Evolutionary conservation across 2,888 invertebrate genomes (phyloP), one percentile per base, ranked within the genome.

Genomic region (Ornithoptera alexandrae): DNA sequence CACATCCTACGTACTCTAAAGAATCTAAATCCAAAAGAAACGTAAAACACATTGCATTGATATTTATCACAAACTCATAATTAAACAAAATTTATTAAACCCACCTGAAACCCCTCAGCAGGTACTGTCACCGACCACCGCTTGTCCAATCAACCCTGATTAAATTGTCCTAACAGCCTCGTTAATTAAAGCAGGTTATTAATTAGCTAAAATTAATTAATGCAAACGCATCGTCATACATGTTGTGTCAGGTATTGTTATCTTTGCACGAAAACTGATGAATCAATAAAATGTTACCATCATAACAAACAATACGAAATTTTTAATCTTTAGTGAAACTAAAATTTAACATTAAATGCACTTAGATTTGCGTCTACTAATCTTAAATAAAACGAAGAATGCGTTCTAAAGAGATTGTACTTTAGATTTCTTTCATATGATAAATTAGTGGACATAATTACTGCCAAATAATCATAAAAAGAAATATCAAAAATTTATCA

Each of bases 161-260:
- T 88, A 89, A 88, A 87, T 88, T 83, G 82, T 84, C 82, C 83
- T 84, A 85, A 87, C 86, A 85, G 84, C 81, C 83, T 80, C 85
- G 83, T 83, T 88, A 86, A 84, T 83, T 83, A 84, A 82, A 84
- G 76, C 82, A 78, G 81, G 83, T 84, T 85, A 87, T 88, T 89
- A 89, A 88, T 89, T 86, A 86, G 84, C 81, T 81, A 81, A 84
- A 86, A 81, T 86, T 88, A 88, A 89, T 89, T 87, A 88, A 87
- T 88, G 81, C 81, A 82, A 86, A 82, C 84, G 82, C 82, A 82
- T 77, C 72, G 70, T 56, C 39, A 24, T 61, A 67, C 61, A 69
- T 65, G 69, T 69, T 69, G 57, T 67, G 72, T 69, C 71, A 63
- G 56, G 59, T 65, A 65, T 68, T 65, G 65, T 70, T 70, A 67